These are phyloP conservation scores for Drosophila rubida DNA, from an alignment of 2,888 invertebrate genomes.

Conservation along the genomic window DNA sequence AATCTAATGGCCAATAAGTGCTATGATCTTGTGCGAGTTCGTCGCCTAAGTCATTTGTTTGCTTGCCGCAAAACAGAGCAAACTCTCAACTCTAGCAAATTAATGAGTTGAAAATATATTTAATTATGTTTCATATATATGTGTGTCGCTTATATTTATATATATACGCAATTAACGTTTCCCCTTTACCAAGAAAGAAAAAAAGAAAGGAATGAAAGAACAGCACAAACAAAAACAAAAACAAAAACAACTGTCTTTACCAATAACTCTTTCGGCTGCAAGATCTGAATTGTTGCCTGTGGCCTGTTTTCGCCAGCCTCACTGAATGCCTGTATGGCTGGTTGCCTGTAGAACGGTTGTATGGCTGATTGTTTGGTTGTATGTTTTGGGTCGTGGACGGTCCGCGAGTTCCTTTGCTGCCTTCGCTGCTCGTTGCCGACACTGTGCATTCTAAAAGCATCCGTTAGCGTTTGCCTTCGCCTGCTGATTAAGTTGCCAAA, in stretches of 20 bases:
- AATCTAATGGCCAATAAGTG: conserved; percentile 36
- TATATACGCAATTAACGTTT: conserved; percentile 33
- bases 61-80: conserved; percentile 12
- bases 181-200: conserved; percentile 13
- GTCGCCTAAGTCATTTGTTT: conserved; percentile 66
- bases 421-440: conserved; percentile 40
- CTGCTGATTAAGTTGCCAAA: conserved; percentile 75
- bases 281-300: conserved; percentile 49
- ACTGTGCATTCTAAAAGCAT: conserved; percentile 75
- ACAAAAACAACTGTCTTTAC: conserved; percentile 21
- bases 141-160: background rate
- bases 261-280: conserved; percentile 50
- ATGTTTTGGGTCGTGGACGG: conserved; percentile 48
- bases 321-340: conserved; percentile 15
- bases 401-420: conserved; percentile 30
- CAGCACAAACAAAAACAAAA: background rate
- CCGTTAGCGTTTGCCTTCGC: conserved; percentile 64
- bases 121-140: conserved; percentile 54
- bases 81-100: conserved; percentile 17
- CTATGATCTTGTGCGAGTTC: conserved; percentile 41
- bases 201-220: background rate
- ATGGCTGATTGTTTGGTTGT: conserved; percentile 21
- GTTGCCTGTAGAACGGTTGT: conserved; percentile 15
- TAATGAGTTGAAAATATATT: conserved; percentile 57
- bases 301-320: conserved; percentile 14